Percentiles rank a stretch among this genome's conserved stretches.
phyloP scores from a whole-genome alignment of 2,113 vertebrate genomes.

The Leptobrachium ailaonicum region DNA sequence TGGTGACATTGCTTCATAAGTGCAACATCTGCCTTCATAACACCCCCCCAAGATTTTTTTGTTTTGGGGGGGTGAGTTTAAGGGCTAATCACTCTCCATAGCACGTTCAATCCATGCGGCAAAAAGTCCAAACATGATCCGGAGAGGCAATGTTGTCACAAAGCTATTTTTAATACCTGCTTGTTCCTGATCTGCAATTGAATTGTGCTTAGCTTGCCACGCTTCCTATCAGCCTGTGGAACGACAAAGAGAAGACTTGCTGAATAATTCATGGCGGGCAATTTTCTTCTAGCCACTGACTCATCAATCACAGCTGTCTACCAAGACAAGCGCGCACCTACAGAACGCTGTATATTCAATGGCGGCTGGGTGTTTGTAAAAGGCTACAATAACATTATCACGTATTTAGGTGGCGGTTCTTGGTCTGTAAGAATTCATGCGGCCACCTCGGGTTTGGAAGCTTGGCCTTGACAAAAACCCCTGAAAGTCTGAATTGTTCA shows the following conservation, averaged over 20 bases:
- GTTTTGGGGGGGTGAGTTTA: too few relatives aligned
- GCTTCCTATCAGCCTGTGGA: constrained; percentile 94
- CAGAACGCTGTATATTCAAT: constrained; percentile 78
- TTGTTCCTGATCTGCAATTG: constrained; percentile 95
- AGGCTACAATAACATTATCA: constrained; percentile 22
- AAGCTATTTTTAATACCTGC: constrained; percentile 92
- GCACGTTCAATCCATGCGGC: constrained; percentile 73
- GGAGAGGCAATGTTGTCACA: constrained; percentile 77
- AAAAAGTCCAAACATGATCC: constrained; percentile 81
- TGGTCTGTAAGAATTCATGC: neutral
- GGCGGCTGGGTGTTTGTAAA: constrained; percentile 75
- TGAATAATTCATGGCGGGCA: constrained; percentile 94
- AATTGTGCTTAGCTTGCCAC: constrained; percentile 90
- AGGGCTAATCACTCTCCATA: too few relatives aligned
- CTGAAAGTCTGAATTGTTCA: neutral
- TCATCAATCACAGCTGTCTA: constrained; percentile 94
- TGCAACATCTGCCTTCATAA: constrained; percentile 70
- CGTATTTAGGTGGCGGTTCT: constrained; percentile 1
- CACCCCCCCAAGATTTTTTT: constrained; percentile 54
- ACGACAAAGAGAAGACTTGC: constrained; percentile 93
- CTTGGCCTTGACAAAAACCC: neutral
- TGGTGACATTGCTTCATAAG: constrained; percentile 74
- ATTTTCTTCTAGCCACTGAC: constrained; percentile 95
- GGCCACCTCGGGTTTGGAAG: neutral
- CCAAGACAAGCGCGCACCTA: constrained; percentile 88